phyloP scores from a whole-genome alignment of 2,888 invertebrate species.

The Epinotia demarniana region DNA sequence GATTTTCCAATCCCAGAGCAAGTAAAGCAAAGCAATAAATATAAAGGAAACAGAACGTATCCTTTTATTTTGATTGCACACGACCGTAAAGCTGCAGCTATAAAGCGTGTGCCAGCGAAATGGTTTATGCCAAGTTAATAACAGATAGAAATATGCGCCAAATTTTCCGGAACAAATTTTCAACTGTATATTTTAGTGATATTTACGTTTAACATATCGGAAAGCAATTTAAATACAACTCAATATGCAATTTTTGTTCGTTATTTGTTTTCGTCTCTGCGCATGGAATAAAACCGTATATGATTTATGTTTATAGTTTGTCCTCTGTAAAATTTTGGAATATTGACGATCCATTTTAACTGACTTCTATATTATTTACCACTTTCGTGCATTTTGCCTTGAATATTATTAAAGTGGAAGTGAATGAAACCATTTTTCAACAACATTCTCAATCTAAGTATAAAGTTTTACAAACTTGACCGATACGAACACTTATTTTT shows the following conservation, averaged over 20 bases:
- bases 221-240: background rate
- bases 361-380: background rate
- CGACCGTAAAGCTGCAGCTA: slow-evolving; percentile 13
- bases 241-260: no score
- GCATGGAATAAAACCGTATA: background rate
- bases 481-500: background rate
- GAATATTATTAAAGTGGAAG: background rate
- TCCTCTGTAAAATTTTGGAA: background rate
- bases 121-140: slow-evolving; percentile 15
- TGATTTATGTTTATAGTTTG: background rate
- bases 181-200: background rate
- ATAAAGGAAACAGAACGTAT: slow-evolving; percentile 15
- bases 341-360: background rate
- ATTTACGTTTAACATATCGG: background rate
- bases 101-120: slow-evolving; percentile 1
- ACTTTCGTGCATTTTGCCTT: background rate
- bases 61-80: slow-evolving; percentile 35
- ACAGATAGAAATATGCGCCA: background rate
- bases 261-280: background rate
- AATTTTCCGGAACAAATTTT: background rate
- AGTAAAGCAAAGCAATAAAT: slow-evolving; percentile 26
- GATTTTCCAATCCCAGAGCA: slow-evolving; percentile 14
- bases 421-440: background rate
- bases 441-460: no score
- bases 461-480: background rate